A percentile compares a stretch with the other conserved stretches of the same genome.
Evolutionary conservation across 2,113 vertebrate species (phyloP).

Genomic region (Psittacula cyanocephala): DNA sequence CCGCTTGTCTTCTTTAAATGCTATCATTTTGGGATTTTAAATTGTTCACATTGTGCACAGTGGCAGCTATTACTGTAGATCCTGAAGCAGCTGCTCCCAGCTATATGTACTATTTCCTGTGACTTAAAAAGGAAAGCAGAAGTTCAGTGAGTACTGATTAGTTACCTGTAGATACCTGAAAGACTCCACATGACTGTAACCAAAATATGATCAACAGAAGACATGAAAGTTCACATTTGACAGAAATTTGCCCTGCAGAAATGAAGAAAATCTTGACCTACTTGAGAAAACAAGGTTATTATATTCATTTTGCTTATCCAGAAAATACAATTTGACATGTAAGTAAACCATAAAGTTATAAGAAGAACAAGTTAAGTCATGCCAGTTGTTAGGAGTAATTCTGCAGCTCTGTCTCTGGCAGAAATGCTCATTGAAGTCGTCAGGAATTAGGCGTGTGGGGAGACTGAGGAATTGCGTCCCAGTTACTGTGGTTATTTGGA

Average conservation of each 20-base stretch:
- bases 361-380: slow-evolving; percentile 64
- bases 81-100: background rate
- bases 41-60: background rate
- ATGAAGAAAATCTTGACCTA: slow-evolving; percentile 49
- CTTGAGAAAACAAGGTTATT: slow-evolving; percentile 47
- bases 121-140: background rate
- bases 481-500: background rate
- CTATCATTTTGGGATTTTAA: background rate
- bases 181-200: background rate
- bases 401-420: slow-evolving; percentile 13
- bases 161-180: slow-evolving; percentile 36
- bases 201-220: background rate
- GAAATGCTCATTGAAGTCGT: background rate
- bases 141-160: background rate
- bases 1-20: background rate
- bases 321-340: slow-evolving; percentile 38
- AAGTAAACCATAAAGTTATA: slow-evolving; percentile 27
- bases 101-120: background rate
- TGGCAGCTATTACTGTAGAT: background rate
- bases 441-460: background rate
- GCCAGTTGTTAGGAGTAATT: slow-evolving; percentile 52
- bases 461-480: slow-evolving; percentile 9
- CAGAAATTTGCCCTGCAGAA: background rate
- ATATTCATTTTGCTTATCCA: slow-evolving; percentile 30
- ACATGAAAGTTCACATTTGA: background rate